A percentile compares a stretch with the other conserved stretches of the same genome.
Conservation (phyloP, 2,888 invertebrate genomes). For the Xestoiulus laeticollis region DNA sequence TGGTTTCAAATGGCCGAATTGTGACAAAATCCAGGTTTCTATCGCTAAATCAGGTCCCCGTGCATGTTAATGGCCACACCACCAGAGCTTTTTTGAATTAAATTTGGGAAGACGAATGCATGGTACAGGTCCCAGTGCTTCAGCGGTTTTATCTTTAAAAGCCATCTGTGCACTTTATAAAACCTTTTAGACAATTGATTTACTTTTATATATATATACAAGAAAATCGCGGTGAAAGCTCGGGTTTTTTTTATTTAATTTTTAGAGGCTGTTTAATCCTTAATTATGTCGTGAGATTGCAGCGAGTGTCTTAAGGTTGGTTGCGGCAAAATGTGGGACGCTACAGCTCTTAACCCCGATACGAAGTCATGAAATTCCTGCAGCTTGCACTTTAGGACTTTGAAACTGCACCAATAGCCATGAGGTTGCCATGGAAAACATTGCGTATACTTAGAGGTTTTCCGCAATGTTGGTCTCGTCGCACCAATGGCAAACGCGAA, state of each 20-base stretch:
- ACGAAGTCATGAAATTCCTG: not conserved
- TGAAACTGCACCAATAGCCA: not conserved
- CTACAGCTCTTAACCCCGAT: slow-evolving; percentile 15
- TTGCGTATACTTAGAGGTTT: not conserved
- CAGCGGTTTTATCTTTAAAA: slow-evolving; percentile 30
- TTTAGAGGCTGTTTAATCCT: slow-evolving; percentile 35
- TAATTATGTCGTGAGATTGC: slow-evolving; percentile 6
- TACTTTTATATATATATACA: slow-evolving; percentile 17
- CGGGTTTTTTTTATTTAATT: not conserved
- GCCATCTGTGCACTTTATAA: slow-evolving; percentile 35
- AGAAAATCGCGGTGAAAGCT: slow-evolving; percentile 30
- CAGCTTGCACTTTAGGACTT: not conserved
- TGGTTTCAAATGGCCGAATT: not conserved
- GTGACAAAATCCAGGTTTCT: not conserved
- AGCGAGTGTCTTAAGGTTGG: not conserved
- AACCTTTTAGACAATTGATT: slow-evolving; percentile 36
- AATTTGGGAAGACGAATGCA: not conserved
- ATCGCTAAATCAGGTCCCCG: not conserved
- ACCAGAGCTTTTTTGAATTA: not conserved
- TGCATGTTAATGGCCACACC: slow-evolving; percentile 36
- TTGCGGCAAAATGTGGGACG: not conserved
- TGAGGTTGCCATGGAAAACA: slow-evolving; percentile 32
- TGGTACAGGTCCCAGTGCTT: not conserved
- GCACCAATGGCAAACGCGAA: not conserved
- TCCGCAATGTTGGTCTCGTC: not conserved